A percentile compares a stretch with the other conserved stretches of the same genome.
These are phyloP conservation scores for Trachops cirrhosus DNA, from an alignment of 2,797 vertebrate species.

Conservation along the genomic window DNA sequence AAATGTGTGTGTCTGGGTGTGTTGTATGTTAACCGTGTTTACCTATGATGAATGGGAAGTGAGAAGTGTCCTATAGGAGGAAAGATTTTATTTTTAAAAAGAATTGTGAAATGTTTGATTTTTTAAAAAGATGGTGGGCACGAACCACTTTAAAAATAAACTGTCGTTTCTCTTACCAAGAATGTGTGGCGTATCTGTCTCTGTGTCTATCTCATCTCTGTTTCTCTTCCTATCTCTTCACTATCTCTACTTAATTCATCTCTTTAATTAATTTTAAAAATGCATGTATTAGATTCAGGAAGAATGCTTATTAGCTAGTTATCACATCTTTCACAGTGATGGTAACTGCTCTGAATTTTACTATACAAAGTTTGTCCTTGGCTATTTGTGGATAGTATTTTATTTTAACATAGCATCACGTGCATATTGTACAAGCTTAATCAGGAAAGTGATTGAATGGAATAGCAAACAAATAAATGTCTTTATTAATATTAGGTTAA, in stretches of 20 bases:
- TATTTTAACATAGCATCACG: not conserved
- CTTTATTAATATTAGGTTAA: constrained; percentile 25
- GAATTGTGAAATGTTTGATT: not conserved
- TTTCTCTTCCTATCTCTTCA: not conserved
- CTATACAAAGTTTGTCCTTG: constrained; percentile 3
- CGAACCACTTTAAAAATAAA: constrained; percentile 10
- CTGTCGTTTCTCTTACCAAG: not conserved
- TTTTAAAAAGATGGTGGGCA: not conserved
- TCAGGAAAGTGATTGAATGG: not conserved
- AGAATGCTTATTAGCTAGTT: not conserved
- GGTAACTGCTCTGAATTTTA: not conserved
- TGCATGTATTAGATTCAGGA: not conserved
- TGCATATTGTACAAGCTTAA: not conserved
- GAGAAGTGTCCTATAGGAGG: not conserved
- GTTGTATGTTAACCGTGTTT: not conserved
- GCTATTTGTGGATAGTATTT: not conserved
- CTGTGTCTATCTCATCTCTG: not conserved
- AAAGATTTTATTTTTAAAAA: not conserved
- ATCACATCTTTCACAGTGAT: not conserved
- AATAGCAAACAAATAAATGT: not conserved
- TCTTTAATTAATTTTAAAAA: not conserved
- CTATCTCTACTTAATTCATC: not conserved
- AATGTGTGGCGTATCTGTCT: not conserved
- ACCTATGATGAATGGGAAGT: not conserved
- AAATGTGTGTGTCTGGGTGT: not conserved